These are phyloP conservation scores for Danaus melanippus DNA, from an alignment of 1,140 invertebrate species.

Conservation along the genomic window DNA sequence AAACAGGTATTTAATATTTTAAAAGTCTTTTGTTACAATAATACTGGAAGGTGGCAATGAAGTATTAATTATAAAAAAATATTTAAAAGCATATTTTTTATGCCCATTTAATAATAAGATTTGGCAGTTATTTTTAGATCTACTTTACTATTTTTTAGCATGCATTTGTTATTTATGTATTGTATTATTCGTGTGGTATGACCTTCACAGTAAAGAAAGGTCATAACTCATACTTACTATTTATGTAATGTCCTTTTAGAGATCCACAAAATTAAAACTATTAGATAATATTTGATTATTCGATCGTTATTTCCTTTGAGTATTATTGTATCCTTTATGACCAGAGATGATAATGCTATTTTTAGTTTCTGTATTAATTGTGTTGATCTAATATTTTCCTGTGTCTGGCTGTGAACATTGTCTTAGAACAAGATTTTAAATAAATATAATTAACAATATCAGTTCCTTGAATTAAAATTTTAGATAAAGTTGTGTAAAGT, in stretches of 20 bases:
- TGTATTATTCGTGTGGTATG: conserved; percentile 22
- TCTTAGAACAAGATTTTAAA: too few relatives aligned
- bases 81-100: too few relatives aligned
- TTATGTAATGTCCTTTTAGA: conserved; percentile 2
- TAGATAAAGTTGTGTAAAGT: too few relatives aligned
- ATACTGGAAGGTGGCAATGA: too few relatives aligned
- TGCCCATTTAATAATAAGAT: neutral
- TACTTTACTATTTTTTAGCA: conserved; percentile 2
- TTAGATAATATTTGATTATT: conserved; percentile 4
- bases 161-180: conserved; percentile 5
- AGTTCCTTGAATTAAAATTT: too few relatives aligned
- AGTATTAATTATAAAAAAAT: too few relatives aligned
- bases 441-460: too few relatives aligned
- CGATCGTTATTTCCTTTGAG: neutral
- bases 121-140: conserved; percentile 14
- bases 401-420: neutral
- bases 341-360: conserved; percentile 21
- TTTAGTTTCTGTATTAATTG: conserved; percentile 21
- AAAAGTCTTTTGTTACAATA: too few relatives aligned
- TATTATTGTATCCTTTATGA: too few relatives aligned
- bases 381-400: conserved; percentile 6
- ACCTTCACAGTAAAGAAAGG: conserved; percentile 53
- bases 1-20: too few relatives aligned
- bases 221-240: conserved; percentile 27
- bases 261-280: conserved; percentile 3